These are phyloP conservation scores for Pycnonotus jocosus DNA, from an alignment of 2,113 vertebrate genomes.

Conservation along the genomic window DNA sequence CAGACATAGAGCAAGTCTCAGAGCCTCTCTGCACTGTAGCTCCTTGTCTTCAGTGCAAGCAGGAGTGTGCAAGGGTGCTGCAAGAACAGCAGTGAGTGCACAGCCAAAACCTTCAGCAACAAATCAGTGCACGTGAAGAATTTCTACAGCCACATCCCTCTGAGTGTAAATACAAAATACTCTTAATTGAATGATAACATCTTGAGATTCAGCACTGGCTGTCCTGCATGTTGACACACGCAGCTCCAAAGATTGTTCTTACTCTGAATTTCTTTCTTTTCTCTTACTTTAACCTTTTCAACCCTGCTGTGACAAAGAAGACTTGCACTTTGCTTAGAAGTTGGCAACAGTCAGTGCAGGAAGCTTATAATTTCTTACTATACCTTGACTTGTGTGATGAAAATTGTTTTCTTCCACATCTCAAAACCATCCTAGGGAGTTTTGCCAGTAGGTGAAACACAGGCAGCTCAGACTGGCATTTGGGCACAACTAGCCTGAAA, in stretches of 20 bases:
- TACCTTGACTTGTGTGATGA: neutral
- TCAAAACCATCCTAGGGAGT: neutral
- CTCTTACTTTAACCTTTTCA: neutral
- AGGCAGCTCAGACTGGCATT: neutral
- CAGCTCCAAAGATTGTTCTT: neutral
- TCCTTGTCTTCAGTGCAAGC: neutral
- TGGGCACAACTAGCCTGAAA: neutral
- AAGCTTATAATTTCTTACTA: neutral
- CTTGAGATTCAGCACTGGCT: neutral
- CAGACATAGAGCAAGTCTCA: neutral
- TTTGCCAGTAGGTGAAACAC: neutral
- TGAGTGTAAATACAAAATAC: neutral
- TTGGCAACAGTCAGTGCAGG: neutral
- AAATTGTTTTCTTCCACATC: neutral
- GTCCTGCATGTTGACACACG: fast-evolving
- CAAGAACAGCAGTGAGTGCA: neutral
- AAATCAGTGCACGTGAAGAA: neutral
- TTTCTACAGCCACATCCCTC: neutral
- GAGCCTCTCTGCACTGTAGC: neutral
- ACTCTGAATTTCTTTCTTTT: neutral
- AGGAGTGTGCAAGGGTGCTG: neutral
- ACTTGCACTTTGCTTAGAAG: neutral
- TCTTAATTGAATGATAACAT: neutral
- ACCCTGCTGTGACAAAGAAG: neutral
- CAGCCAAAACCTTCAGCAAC: neutral